phyloP scores from a whole-genome alignment of 2,797 vertebrate genomes.

The Steatocranus sp. region DNA sequence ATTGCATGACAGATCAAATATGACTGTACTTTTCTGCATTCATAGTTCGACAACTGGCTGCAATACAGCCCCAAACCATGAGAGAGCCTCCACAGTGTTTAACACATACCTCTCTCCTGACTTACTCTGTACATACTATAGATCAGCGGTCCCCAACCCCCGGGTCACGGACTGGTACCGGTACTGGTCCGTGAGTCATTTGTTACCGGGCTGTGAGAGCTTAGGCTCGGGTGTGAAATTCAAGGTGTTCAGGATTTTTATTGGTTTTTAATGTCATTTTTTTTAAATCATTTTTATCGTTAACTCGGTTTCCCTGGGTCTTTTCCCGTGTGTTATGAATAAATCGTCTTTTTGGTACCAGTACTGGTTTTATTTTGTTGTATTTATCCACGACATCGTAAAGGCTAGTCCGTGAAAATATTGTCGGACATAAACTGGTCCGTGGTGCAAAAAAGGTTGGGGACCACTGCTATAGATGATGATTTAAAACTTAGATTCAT shows the following conservation, averaged over 20 bases:
- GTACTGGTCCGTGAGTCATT: neutral
- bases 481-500: neutral
- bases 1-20: neutral
- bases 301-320: neutral
- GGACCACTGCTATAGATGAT: neutral
- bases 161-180: neutral
- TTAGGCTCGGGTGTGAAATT: neutral
- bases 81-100: neutral
- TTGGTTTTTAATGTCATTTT: neutral
- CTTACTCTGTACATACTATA: neutral
- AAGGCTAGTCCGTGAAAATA: neutral
- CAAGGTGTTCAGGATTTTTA: neutral
- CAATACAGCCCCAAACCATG: neutral
- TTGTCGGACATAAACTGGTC: neutral
- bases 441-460: neutral
- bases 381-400: neutral
- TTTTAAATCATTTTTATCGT: neutral
- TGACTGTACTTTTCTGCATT: neutral
- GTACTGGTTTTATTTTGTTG: neutral
- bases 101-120: neutral
- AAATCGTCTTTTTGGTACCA: rapidly evolving
- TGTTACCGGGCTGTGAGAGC: neutral
- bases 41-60: neutral
- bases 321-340: neutral
- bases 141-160: neutral